Percentiles rank a stretch among this genome's conserved stretches.
Conservation (phyloP, 2,113 vertebrate genomes). For the Procavia capensis region DNA sequence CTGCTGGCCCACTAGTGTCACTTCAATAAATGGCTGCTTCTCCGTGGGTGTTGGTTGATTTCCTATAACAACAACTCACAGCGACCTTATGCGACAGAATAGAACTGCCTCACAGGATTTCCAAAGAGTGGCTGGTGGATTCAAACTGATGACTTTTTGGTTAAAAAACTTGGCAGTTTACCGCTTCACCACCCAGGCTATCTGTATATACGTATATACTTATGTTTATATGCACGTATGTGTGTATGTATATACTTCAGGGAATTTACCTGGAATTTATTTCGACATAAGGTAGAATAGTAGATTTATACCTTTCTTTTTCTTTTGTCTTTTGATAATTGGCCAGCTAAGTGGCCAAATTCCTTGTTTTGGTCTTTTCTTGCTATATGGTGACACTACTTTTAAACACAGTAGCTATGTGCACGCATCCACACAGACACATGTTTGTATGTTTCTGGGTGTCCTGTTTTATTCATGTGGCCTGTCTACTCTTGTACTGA, state of each 20-base stretch:
- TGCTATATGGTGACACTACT: not conserved
- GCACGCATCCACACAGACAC: not conserved
- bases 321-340: conserved; percentile 6
- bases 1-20: too few relatives aligned
- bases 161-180: too few relatives aligned
- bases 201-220: too few relatives aligned
- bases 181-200: too few relatives aligned
- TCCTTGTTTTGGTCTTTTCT: not conserved
- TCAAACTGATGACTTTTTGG: too few relatives aligned
- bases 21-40: too few relatives aligned
- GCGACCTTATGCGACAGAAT: too few relatives aligned
- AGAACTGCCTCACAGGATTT: too few relatives aligned
- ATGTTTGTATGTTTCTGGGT: not conserved
- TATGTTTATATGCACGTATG: too few relatives aligned
- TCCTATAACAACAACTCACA: too few relatives aligned
- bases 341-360: not conserved
- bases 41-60: too few relatives aligned
- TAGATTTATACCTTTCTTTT: not conserved
- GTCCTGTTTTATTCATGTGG: not conserved
- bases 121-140: too few relatives aligned
- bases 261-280: not conserved
- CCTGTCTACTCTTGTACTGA: not conserved
- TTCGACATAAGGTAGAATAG: not conserved
- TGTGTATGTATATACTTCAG: not conserved
- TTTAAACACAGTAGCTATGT: not conserved